Evolutionary conservation across 2,113 vertebrate genomes (phyloP).

Genomic region (Toxotes chatareus): DNA sequence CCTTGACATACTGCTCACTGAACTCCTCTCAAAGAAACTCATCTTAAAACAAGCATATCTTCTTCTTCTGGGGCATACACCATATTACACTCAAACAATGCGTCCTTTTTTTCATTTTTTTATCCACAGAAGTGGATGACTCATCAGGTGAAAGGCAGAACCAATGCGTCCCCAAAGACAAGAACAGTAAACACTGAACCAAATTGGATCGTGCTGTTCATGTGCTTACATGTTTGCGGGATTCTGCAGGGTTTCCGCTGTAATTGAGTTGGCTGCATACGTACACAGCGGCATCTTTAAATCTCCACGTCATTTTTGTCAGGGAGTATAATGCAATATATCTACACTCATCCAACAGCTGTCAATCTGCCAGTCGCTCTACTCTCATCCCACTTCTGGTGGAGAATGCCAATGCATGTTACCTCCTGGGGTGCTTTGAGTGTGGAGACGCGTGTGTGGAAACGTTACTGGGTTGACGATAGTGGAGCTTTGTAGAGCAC

Average conservation of each 20-base stretch:
- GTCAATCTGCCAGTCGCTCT: conserved; percentile 52
- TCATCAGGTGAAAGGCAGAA: conserved; percentile 46
- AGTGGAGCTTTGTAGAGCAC: neutral
- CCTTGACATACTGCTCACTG: neutral
- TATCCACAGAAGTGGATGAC: conserved; percentile 22
- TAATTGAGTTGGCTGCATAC: conserved; percentile 16
- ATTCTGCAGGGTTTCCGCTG: neutral
- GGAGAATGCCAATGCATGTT: conserved; percentile 22
- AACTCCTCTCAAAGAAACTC: neutral
- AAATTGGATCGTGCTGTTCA: conserved; percentile 37
- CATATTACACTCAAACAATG: neutral
- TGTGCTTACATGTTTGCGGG: neutral
- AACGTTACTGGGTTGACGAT: conserved; percentile 26
- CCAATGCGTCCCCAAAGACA: conserved; percentile 12
- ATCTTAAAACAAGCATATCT: conserved; percentile 2
- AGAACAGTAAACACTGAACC: conserved; percentile 33
- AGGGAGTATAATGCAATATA: conserved; percentile 13
- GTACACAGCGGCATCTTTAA: neutral
- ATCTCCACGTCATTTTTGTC: conserved; percentile 24
- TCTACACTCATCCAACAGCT: conserved; percentile 49
- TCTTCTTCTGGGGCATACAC: conserved; percentile 16
- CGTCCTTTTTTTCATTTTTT: neutral
- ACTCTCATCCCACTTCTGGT: conserved; percentile 26
- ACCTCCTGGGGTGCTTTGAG: conserved; percentile 24
- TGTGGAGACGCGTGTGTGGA: neutral